A percentile compares a stretch with the other conserved stretches of the same genome.
These are phyloP conservation scores for Stylophora pistillata DNA, from an alignment of 64 coral and sea anemone genomes.

Conservation along the genomic window DNA sequence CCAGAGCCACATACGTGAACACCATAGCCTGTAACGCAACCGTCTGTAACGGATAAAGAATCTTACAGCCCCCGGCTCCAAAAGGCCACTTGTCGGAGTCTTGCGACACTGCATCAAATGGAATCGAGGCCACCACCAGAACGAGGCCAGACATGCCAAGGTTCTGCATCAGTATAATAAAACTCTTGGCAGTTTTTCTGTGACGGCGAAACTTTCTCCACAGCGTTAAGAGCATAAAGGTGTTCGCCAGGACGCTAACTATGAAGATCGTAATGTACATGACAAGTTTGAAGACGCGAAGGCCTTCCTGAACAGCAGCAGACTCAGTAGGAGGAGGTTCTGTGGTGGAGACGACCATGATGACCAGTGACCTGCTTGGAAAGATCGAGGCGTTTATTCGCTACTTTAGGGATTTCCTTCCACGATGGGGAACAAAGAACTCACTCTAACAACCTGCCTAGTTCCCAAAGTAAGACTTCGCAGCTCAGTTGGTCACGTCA, in stretches of 20 bases:
- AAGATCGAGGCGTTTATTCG: neutral
- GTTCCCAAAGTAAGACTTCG: neutral
- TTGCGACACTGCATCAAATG: conserved; percentile 74
- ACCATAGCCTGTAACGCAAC: conserved; percentile 78
- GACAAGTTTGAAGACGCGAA: conserved; percentile 68
- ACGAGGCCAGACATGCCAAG: conserved; percentile 70
- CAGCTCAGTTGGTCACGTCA: too few species aligned
- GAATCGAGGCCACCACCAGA: conserved; percentile 62
- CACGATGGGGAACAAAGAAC: neutral
- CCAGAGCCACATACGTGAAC: conserved; percentile 70
- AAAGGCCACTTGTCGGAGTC: conserved; percentile 52
- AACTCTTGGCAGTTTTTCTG: conserved; percentile 76
- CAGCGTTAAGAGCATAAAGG: conserved; percentile 62
- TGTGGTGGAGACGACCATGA: conserved; percentile 4
- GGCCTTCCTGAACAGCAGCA: neutral
- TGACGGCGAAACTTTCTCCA: conserved; percentile 69
- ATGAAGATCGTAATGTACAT: conserved; percentile 71
- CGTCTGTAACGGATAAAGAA: conserved; percentile 93
- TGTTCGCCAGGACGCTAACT: conserved; percentile 59
- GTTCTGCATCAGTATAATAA: conserved; percentile 83
- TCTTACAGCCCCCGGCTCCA: conserved; percentile 70
- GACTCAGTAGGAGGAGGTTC: conserved; percentile 26
- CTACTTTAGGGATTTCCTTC: neutral
- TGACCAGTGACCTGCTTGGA: neutral
- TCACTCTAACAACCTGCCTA: neutral